A percentile compares a stretch with the other conserved stretches of the same genome.
These are phyloP conservation scores for Pogoniulus pusillus DNA, from an alignment of 2,797 vertebrate genomes.

Conservation along the genomic window DNA sequence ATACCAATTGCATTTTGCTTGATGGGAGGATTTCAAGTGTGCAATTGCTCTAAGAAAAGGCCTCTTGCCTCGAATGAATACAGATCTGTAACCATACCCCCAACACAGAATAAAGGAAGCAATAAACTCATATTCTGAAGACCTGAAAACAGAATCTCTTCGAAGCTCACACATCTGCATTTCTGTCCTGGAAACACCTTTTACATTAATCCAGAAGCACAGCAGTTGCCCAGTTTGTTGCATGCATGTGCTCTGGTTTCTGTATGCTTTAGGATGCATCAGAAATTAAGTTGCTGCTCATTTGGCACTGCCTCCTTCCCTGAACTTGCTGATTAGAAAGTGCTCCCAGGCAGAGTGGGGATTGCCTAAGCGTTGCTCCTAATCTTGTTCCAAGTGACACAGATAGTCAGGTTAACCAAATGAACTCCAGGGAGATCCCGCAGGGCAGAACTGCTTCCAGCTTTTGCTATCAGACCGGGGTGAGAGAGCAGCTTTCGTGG, in stretches of 20 bases:
- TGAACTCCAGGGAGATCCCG: not conserved
- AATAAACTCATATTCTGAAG: not conserved
- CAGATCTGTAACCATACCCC: not conserved
- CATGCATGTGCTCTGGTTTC: not conserved
- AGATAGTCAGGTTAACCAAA: not conserved
- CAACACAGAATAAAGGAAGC: not conserved
- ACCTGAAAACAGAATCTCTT: not conserved
- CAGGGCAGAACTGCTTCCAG: not conserved
- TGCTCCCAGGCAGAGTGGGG: not conserved
- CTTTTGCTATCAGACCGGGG: not conserved
- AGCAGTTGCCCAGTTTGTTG: not conserved
- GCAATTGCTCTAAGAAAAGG: not conserved
- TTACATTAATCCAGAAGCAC: not conserved
- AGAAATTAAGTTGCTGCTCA: not conserved
- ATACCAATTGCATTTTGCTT: slow-evolving; percentile 18
- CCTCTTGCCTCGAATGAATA: not conserved
- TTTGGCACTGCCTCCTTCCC: not conserved
- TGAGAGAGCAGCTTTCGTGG: not conserved
- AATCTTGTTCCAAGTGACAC: not conserved
- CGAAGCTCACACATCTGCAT: not conserved
- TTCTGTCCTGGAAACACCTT: not conserved
- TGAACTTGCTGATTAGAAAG: slow-evolving; percentile 8
- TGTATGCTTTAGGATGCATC: not conserved
- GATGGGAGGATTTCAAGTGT: slow-evolving; percentile 11
- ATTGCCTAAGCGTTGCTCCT: not conserved